These are phyloP conservation scores for Adoxophyes honmai DNA, from an alignment of 1,140 invertebrate genomes.

Conservation along the genomic window DNA sequence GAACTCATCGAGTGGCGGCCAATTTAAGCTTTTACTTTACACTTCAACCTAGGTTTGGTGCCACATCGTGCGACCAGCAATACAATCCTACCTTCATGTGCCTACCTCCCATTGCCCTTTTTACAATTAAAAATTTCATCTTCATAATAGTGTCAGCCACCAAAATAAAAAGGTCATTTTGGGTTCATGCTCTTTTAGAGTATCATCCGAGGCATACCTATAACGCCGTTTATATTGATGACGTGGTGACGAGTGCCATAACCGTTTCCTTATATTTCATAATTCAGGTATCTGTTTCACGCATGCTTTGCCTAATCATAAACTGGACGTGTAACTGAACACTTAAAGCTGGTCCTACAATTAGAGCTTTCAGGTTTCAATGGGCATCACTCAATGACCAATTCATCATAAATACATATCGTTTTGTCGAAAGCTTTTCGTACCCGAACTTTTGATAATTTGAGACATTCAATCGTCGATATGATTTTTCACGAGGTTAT, in stretches of 20 bases:
- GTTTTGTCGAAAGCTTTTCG: slow-evolving; percentile 40
- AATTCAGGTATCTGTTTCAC: slow-evolving; percentile 62
- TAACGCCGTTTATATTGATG: neutral
- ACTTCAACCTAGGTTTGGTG: slow-evolving; percentile 1
- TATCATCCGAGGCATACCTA: neutral
- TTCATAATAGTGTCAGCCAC: neutral
- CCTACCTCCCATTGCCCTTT: neutral
- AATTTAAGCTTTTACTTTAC: slow-evolving; percentile 5
- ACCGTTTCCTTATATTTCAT: slow-evolving; percentile 33
- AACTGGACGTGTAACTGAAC: slow-evolving; percentile 73
- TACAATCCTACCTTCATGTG: neutral
- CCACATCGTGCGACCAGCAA: neutral
- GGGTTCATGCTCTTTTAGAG: neutral
- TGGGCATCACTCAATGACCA: slow-evolving; percentile 37
- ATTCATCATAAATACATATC: slow-evolving; percentile 44
- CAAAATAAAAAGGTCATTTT: neutral
- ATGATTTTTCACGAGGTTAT: slow-evolving; percentile 44
- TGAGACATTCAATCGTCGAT: slow-evolving; percentile 35
- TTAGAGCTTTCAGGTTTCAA: slow-evolving; percentile 33
- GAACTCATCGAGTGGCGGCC: slow-evolving; percentile 14
- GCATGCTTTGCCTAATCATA: slow-evolving; percentile 71
- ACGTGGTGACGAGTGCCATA: neutral
- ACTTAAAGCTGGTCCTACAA: slow-evolving; percentile 68
- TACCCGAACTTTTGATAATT: slow-evolving; percentile 35
- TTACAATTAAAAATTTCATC: neutral